Percentiles rank a stretch among this genome's conserved stretches.
These are phyloP conservation scores for Peromyscus nudipes DNA, from an alignment of 2,797 vertebrate species.

Conservation along the genomic window DNA sequence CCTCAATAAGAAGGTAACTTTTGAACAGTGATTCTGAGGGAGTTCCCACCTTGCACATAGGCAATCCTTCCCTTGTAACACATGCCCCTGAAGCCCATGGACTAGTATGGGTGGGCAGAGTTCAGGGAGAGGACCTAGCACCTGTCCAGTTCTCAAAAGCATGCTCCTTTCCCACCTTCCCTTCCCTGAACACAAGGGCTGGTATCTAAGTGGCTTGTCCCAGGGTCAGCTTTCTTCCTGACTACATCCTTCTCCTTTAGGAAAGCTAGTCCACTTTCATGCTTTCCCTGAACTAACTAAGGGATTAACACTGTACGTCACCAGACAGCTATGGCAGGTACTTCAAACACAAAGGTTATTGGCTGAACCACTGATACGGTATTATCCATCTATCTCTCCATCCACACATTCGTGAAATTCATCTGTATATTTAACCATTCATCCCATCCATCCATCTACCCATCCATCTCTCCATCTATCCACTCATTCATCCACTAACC, in stretches of 20 bases:
- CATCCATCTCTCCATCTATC: neutral
- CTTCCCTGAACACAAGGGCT: neutral
- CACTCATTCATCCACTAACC: neutral
- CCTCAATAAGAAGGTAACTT: neutral
- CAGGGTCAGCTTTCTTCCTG: neutral
- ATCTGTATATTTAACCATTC: neutral
- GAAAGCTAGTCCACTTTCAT: neutral
- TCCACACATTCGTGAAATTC: neutral
- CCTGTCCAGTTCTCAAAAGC: neutral
- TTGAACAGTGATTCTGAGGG: neutral
- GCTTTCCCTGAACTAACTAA: conserved; percentile 31
- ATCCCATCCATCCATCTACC: neutral
- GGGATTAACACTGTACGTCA: neutral
- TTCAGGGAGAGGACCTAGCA: neutral
- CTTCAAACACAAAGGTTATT: conserved; percentile 3
- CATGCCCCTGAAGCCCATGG: neutral
- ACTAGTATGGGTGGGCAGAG: neutral
- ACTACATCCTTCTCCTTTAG: neutral
- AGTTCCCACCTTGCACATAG: neutral
- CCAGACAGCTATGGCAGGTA: neutral
- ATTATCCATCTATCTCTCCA: neutral
- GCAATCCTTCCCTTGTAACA: neutral
- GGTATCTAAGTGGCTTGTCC: neutral
- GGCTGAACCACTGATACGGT: neutral
- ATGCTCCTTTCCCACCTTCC: neutral